These are phyloP conservation scores for Odontamblyopus rebecca DNA, from an alignment of 2,797 vertebrate genomes.

Conservation along the genomic window DNA sequence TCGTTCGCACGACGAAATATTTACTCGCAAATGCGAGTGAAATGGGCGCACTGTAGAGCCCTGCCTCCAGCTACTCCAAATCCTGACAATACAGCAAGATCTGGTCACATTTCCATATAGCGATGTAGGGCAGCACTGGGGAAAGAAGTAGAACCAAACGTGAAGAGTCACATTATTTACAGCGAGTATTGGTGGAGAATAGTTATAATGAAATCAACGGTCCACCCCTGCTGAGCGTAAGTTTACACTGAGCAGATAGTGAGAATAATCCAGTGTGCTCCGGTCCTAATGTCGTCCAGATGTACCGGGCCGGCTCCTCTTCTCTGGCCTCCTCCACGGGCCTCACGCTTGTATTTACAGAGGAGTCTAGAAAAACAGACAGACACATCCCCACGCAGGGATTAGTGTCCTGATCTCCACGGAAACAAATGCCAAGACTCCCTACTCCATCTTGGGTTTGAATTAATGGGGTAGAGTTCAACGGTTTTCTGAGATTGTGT, in stretches of 20 bases:
- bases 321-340: conserved; percentile 55
- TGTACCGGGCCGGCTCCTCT: conserved; percentile 61
- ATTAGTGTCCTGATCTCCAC: conserved; percentile 47
- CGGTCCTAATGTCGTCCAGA: conserved; percentile 69
- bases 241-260: conserved; percentile 59
- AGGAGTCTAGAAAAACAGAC: conserved; percentile 33
- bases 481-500: not conserved
- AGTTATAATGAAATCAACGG: not conserved
- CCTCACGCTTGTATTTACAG: conserved; percentile 32
- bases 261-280: conserved; percentile 55
- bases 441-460: conserved; percentile 17
- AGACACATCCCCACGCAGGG: conserved; percentile 21
- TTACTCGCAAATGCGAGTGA: too few species aligned
- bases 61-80: too few species aligned
- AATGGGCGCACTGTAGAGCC: too few species aligned
- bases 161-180: too few species aligned
- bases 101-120: too few species aligned
- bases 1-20: too few species aligned
- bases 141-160: too few species aligned
- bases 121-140: too few species aligned
- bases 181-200: too few species aligned
- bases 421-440: conserved; percentile 41
- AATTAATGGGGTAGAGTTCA: conserved; percentile 20
- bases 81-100: too few species aligned
- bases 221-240: conserved; percentile 43